Evolutionary conservation across 37 sponge, comb jelly and placozoan species (phyloP), one percentile per base, ranked within the genome.

Genomic region (Ephydatia muelleri): DNA sequence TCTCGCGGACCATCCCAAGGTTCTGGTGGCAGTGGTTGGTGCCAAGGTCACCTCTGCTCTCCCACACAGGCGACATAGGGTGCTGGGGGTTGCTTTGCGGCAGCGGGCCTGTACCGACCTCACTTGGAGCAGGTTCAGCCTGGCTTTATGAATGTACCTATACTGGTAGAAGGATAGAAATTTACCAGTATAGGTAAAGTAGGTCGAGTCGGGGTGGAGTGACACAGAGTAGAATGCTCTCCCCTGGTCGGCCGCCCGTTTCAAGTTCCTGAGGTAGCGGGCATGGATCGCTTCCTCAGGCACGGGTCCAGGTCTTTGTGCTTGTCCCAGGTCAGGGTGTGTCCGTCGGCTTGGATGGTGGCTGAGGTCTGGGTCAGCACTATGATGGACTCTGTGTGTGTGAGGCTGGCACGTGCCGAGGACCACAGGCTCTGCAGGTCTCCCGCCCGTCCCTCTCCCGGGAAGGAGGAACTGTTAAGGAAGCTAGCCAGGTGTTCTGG

Each of bases 201-300:
- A 49, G 77, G 49, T 84, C 6, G 69, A 38, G 68, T 49, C 43
- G 2, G 90, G 81, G 73, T 79, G 64, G n/a, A n/a, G n/a, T n/a
- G n/a, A n/a, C n/a, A n/a, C 1, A 13, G 31, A 13, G 49, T 29
- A 8, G 77, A 84, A 72, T 12, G 76, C 25, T 23, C 72, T 67
- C 21, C 82, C 91, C 72, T 90, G 91, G 39, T 90, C 91, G 30
- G 33, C 8, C 0, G 57, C 6, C 57, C 14, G 6, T 21, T 57
- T 57, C 19, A 57, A 21, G 6, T 57, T 21, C 57, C 57, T 11
- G 19, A 57, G 57, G 16, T 57, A 11, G 57, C 57, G 57, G 16
- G 57, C 16, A 57, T 57, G 57, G 16, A 57, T 57, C 14, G 57
- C 57, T 14, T 57, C 57, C 19, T 4, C 6, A 57, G 57, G 19